These are phyloP conservation scores for Centropristis striata DNA, from an alignment of 2,113 vertebrate species.

Conservation along the genomic window DNA sequence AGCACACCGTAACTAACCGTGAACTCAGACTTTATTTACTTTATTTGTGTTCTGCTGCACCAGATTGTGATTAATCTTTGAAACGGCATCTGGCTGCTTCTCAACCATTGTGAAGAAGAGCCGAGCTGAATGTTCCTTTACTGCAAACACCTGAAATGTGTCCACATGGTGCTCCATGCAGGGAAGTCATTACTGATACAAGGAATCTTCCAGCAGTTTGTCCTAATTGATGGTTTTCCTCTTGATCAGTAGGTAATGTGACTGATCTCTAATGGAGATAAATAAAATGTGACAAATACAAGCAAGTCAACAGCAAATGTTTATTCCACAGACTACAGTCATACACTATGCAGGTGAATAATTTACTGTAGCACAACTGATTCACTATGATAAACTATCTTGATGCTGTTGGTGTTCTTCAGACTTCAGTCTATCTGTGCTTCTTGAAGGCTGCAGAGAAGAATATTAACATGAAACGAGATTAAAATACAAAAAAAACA, in stretches of 20 bases:
- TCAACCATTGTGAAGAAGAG: background rate
- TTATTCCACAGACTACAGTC: slow-evolving; percentile 29
- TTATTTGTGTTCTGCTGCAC: background rate
- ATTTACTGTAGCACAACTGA: background rate
- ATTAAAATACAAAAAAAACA: background rate
- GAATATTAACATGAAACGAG: slow-evolving; percentile 5
- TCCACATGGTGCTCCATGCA: background rate
- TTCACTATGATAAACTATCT: too few species aligned
- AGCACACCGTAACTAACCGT: too few species aligned
- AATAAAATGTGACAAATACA: background rate
- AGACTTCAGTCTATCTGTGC: slow-evolving; percentile 60
- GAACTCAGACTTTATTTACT: background rate
- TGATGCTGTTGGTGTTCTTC: background rate
- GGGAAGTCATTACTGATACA: background rate
- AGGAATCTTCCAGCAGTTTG: background rate
- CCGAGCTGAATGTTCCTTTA: background rate
- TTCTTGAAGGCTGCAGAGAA: slow-evolving; percentile 82
- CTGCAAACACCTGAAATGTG: background rate
- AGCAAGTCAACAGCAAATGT: slow-evolving; percentile 2
- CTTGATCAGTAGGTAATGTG: background rate
- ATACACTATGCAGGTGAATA: background rate
- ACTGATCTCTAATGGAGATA: slow-evolving; percentile 48
- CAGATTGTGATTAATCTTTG: background rate
- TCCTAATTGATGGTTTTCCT: background rate
- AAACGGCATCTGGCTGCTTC: background rate